phyloP scores from a whole-genome alignment of 1,140 invertebrate species.

The Cryptotermes secundus region DNA sequence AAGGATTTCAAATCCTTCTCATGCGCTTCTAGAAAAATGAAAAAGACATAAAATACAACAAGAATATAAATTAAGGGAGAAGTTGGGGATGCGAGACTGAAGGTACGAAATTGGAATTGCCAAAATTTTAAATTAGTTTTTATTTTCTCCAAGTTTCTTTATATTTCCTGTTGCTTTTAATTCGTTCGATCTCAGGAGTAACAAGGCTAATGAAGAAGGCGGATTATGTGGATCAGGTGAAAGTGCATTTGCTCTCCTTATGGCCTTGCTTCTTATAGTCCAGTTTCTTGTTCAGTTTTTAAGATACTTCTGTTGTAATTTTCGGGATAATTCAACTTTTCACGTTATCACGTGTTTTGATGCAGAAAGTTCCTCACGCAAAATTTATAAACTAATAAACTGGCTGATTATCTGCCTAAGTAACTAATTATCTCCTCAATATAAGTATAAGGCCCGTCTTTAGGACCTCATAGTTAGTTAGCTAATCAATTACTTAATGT shows the following conservation, averaged over 20 bases:
- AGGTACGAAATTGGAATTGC: not conserved
- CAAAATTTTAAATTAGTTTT: not conserved
- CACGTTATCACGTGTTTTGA: too few species aligned
- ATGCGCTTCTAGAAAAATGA: not conserved
- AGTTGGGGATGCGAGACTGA: not conserved
- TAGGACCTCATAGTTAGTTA: too few species aligned
- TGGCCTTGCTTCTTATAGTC: not conserved
- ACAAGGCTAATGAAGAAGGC: not conserved
- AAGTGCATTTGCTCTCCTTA: not conserved
- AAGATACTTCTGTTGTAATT: too few species aligned
- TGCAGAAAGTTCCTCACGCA: too few species aligned
- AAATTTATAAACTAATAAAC: too few species aligned
- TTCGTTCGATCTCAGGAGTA: not conserved
- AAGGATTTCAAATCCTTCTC: not conserved
- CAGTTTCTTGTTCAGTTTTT: too few species aligned
- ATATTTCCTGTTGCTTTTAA: not conserved
- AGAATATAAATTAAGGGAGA: not conserved
- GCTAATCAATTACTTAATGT: too few species aligned
- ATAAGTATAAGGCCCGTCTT: too few species aligned
- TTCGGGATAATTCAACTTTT: too few species aligned
- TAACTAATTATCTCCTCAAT: too few species aligned
- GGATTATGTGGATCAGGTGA: not conserved
- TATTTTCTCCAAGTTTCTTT: not conserved
- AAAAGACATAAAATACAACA: not conserved
- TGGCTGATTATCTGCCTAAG: too few species aligned